Percentiles rank a stretch among this genome's conserved stretches.
phyloP scores from a whole-genome alignment of 2,888 invertebrate species.

The Drosophila formosana region DNA sequence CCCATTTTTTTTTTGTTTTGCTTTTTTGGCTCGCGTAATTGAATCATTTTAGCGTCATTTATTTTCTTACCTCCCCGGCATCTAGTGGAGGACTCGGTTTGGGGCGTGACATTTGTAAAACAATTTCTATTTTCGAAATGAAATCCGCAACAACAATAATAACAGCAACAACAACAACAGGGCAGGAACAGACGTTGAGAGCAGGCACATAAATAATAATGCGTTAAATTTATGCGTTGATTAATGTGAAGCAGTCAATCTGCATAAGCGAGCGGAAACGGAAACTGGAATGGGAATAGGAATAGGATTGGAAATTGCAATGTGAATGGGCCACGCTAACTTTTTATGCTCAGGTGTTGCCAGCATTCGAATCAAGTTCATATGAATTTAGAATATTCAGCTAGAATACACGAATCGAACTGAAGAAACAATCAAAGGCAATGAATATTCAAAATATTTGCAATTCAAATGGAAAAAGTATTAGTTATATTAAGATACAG shows the following conservation, averaged over 20 bases:
- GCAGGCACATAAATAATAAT: slow-evolving; percentile 77
- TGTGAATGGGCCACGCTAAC: slow-evolving; percentile 9
- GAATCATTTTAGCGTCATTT: slow-evolving; percentile 81
- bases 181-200: slow-evolving; percentile 31
- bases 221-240: slow-evolving; percentile 79
- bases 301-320: background rate
- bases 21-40: slow-evolving; percentile 63
- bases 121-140: slow-evolving; percentile 77
- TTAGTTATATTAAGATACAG: background rate
- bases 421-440: background rate
- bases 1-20: slow-evolving; percentile 6
- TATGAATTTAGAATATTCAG: slow-evolving; percentile 55
- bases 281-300: slow-evolving; percentile 17
- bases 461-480: background rate
- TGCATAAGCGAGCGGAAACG: slow-evolving; percentile 41
- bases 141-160: slow-evolving; percentile 61
- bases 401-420: slow-evolving; percentile 6
- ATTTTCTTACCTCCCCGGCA: slow-evolving; percentile 59
- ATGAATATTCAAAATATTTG: background rate
- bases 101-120: slow-evolving; percentile 76
- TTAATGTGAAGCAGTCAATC: slow-evolving; percentile 78
- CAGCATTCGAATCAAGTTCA: slow-evolving; percentile 52
- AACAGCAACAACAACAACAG: slow-evolving; percentile 20
- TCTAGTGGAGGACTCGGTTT: background rate
- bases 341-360: slow-evolving; percentile 69